phyloP scores from a whole-genome alignment of 2,797 vertebrate genomes.

The Microhierax caerulescens region DNA sequence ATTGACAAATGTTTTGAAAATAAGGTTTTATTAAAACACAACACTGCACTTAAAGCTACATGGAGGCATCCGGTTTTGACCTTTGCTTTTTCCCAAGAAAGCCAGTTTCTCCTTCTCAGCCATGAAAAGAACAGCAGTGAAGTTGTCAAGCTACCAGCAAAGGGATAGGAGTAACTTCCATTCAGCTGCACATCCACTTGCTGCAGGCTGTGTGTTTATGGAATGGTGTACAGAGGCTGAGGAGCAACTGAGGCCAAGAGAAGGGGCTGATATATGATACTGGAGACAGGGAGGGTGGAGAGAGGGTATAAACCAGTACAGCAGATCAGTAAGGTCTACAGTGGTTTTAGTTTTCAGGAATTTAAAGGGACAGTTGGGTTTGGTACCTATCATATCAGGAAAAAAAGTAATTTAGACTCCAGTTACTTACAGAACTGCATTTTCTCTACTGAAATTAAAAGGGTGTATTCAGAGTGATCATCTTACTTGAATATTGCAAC shows the following conservation, averaged over 20 bases:
- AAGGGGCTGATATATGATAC: background rate
- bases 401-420: background rate
- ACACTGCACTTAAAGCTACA: background rate
- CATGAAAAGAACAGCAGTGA: background rate
- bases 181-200: background rate
- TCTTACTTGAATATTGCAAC: background rate
- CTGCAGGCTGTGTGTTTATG: background rate
- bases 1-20: background rate
- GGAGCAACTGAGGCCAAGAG: background rate
- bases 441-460: background rate
- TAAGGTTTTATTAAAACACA: background rate
- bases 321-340: background rate
- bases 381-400: background rate
- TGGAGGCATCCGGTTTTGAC: background rate
- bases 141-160: background rate
- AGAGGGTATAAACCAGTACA: background rate
- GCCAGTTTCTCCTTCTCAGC: background rate
- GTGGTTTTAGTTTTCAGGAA: background rate
- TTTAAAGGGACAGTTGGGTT: background rate
- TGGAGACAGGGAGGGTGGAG: background rate
- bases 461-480: background rate
- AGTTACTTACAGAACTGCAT: background rate
- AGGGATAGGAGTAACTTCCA: background rate
- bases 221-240: background rate
- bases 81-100: background rate